A percentile compares a stretch with the other conserved stretches of the same genome.
Conservation (phyloP, 2,888 invertebrate genomes). For the Chaetoderma sp. region DNA sequence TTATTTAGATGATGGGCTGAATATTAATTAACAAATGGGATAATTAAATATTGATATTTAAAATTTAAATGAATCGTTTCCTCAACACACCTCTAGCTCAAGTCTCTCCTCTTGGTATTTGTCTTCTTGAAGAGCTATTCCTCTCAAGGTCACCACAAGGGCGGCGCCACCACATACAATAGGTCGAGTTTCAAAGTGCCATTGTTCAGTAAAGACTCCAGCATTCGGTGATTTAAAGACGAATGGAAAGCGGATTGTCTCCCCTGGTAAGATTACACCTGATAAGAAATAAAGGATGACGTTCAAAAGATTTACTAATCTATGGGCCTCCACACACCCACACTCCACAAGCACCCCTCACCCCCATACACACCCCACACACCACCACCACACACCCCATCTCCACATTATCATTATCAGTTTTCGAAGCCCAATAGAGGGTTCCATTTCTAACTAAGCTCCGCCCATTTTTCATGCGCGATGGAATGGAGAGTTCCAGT, state of each 20-base stretch:
- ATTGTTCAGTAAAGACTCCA: conserved; percentile 68
- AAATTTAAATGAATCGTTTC: background rate
- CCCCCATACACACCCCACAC: background rate
- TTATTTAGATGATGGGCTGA: no score
- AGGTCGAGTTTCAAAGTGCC: conserved; percentile 67
- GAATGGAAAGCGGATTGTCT: conserved; percentile 66
- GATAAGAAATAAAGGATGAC: conserved; percentile 6
- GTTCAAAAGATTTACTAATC: background rate
- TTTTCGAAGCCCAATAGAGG: background rate
- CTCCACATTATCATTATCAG: background rate
- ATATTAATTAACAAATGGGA: no score
- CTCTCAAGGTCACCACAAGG: conserved; percentile 64
- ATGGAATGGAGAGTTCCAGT: no score
- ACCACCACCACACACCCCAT: background rate
- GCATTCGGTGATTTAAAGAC: conserved; percentile 68
- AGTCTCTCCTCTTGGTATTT: conserved; percentile 56
- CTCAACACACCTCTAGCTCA: conserved; percentile 57
- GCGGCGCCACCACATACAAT: conserved; percentile 65
- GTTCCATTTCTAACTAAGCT: no score
- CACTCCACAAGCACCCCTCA: background rate
- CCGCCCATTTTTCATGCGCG: no score
- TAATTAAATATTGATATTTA: no score
- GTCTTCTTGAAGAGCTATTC: conserved; percentile 66
- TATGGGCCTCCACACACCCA: background rate
- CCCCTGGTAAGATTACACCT: conserved; percentile 68